phyloP scores from a whole-genome alignment of 1,140 invertebrate species.

The Nomia melanderi region DNA sequence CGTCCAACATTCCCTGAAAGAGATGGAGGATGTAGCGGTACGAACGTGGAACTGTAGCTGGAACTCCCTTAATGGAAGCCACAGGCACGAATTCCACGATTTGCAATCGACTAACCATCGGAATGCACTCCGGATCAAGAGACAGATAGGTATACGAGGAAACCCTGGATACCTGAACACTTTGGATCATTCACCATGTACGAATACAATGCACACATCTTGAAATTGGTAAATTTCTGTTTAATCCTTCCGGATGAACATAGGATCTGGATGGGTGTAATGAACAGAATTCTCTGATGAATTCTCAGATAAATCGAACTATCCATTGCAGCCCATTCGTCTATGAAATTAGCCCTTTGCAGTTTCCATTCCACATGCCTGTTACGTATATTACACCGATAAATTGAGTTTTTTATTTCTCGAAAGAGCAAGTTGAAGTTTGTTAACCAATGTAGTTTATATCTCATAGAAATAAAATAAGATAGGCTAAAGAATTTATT shows the following conservation, averaged over 20 bases:
- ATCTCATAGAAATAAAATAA: no score
- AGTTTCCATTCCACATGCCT: no score
- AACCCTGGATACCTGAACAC: conserved; percentile 20
- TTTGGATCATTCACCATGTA: conserved; percentile 11
- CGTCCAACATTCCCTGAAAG: conserved; percentile 9
- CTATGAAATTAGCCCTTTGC: no score
- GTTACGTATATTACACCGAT: no score
- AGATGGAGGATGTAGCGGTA: not conserved
- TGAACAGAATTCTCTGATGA: not conserved
- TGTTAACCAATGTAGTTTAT: no score
- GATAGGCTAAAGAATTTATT: no score
- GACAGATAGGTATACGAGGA: conserved; percentile 41
- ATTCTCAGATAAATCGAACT: no score
- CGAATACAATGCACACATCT: not conserved
- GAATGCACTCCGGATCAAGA: conserved; percentile 43
- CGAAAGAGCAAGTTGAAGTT: no score
- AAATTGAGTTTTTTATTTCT: no score
- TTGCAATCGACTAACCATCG: conserved; percentile 42
- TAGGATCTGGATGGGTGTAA: not conserved
- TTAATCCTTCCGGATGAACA: not conserved
- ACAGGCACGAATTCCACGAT: conserved; percentile 47
- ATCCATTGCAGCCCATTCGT: no score
- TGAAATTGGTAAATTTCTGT: not conserved
- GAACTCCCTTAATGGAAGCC: conserved; percentile 47
- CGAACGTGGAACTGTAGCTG: conserved; percentile 11